Percentiles rank a stretch among this genome's conserved stretches.
phyloP scores from a whole-genome alignment of 2,888 invertebrate genomes.

The Ceramica pisi region DNA sequence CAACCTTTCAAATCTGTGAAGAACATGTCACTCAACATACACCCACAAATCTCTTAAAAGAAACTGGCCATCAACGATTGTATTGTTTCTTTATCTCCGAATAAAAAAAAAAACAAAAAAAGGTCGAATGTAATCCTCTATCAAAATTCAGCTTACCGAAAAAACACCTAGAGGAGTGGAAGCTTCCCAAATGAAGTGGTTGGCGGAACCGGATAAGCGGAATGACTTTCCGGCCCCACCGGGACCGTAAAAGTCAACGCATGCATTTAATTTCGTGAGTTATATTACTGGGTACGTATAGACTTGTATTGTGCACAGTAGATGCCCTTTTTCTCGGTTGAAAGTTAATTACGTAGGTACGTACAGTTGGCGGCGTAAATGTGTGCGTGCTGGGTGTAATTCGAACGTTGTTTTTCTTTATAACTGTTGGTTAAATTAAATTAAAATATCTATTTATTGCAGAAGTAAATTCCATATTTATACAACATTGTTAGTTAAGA shows the following conservation, averaged over 20 bases:
- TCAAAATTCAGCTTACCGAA: slow-evolving; percentile 75
- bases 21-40: not conserved
- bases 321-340: slow-evolving; percentile 41
- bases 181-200: slow-evolving; percentile 78
- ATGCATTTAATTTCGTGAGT: slow-evolving; percentile 84
- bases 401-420: too few relatives aligned
- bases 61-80: slow-evolving; percentile 28
- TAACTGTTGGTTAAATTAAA: too few relatives aligned
- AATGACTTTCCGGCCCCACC: slow-evolving; percentile 82
- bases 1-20: not conserved
- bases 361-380: not conserved
- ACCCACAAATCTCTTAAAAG: slow-evolving; percentile 27
- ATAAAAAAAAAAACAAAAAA: slow-evolving; percentile 50
- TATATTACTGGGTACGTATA: slow-evolving; percentile 69
- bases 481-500: too few relatives aligned
- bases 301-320: slow-evolving; percentile 47
- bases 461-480: too few relatives aligned
- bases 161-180: slow-evolving; percentile 75
- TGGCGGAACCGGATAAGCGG: slow-evolving; percentile 79
- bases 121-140: slow-evolving; percentile 67
- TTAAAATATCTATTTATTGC: too few relatives aligned
- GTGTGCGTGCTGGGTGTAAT: not conserved
- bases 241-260: slow-evolving; percentile 85
- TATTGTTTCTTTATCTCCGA: slow-evolving; percentile 48
- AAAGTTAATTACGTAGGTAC: slow-evolving; percentile 64